These are phyloP conservation scores for Eremobia ochroleuca DNA, from an alignment of 2,888 invertebrate species.

Conservation along the genomic window DNA sequence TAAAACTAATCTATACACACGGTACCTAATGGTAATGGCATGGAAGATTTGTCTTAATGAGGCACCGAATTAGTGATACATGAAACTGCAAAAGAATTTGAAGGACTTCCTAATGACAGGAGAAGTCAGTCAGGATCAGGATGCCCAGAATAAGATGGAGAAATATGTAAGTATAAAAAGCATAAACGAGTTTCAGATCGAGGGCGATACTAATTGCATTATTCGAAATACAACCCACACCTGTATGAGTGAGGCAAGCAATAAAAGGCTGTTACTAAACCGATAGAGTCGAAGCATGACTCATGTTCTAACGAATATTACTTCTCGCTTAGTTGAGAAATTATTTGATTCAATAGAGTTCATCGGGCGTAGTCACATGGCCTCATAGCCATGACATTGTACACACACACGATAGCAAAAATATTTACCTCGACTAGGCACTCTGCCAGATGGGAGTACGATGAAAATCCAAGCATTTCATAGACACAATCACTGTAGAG, in stretches of 20 bases:
- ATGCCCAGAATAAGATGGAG: conserved; percentile 19
- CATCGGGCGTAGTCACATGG: conserved; percentile 38
- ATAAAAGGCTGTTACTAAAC: conserved; percentile 62
- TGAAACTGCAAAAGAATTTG: conserved; percentile 4
- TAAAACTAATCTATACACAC: no score
- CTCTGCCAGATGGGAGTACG: conserved; percentile 66
- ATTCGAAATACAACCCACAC: conserved; percentile 65
- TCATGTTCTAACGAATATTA: conserved; percentile 57
- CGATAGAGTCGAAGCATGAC: conserved; percentile 54
- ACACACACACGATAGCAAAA: conserved; percentile 66
- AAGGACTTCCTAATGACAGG: conserved; percentile 40
- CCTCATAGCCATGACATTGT: conserved; percentile 71
- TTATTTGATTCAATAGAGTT: conserved; percentile 50
- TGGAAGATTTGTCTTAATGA: conserved; percentile 14
- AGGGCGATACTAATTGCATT: conserved; percentile 64
- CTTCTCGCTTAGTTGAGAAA: conserved; percentile 61
- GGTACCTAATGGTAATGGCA: conserved; percentile 25
- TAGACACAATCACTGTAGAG: conserved; percentile 32
- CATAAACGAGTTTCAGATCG: conserved; percentile 57
- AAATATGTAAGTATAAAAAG: conserved; percentile 23
- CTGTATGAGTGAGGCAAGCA: conserved; percentile 54
- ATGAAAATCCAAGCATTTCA: conserved; percentile 43
- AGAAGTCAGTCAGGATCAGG: background rate
- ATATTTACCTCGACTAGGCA: conserved; percentile 69
- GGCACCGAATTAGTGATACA: conserved; percentile 16